Evolutionary conservation across 1,140 invertebrate genomes (phyloP), one percentile per base, ranked within the genome.

Genomic region (Heliconius congener): DNA sequence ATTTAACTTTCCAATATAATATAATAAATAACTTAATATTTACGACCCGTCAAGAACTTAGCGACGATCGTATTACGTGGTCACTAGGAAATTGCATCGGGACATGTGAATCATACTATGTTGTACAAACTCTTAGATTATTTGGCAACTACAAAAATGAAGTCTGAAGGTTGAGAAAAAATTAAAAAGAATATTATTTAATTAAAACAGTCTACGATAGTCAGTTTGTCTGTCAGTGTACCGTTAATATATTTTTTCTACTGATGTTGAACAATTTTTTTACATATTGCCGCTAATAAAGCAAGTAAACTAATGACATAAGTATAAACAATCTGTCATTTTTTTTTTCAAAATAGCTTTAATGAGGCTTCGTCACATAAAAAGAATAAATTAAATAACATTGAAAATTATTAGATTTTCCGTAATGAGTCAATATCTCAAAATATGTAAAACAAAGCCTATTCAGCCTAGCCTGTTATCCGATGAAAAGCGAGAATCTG

Each of bases 11-110:
- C 11, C 27, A 27, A 66, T 66, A 11, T 27, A 27, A 66, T 30
- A 27, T 66, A 66, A 30, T 66, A 66, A 66, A 66, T 60, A 60
- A 11, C 0, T 60, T 60, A 27, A 11, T 66, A 30, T 66, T 66
- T 66, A 66, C 60, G 60, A 66, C 27, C 60, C 27, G 60, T 66
- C 60, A 30, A 57, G 55, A 66, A 66, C 60, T 66, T 66, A 27
- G 27, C 23, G 27, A 11, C 27, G 27, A 30, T 30, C 23, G 60
- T 66, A 66, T 66, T 30, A 66, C 60, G 23, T 66, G 60, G 27
- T 66, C 23, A 66, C 2, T 66, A 16, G 60, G 27, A 66, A 66
- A 66, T 66, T 66, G 60, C 23, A 66, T 66, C 27, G 60, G 27
- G 27, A 30, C 60, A 66, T 66, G 5, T 66, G 60, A 66, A 0